Percentiles rank a stretch among this genome's conserved stretches.
Evolutionary conservation across 1,140 invertebrate genomes (phyloP).

Genomic region (Bombus superbus): DNA sequence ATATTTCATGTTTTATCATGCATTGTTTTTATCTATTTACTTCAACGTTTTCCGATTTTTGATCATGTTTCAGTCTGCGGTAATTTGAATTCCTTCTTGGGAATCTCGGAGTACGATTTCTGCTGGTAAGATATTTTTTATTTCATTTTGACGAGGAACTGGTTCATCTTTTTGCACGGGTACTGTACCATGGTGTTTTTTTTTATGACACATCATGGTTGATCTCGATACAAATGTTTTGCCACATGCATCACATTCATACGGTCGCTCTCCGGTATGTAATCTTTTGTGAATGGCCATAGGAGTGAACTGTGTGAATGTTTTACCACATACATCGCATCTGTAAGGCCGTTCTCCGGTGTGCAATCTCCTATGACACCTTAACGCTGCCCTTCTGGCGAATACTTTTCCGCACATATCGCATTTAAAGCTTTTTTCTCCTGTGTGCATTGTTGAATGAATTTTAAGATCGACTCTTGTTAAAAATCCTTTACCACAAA

Average conservation of each 20-base stretch:
- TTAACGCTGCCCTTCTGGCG: constrained; percentile 87
- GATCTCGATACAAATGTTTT: constrained; percentile 85
- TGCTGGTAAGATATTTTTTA: constrained; percentile 52
- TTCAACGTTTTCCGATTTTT: not conserved
- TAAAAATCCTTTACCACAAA: constrained; percentile 87
- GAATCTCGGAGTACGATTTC: constrained; percentile 59
- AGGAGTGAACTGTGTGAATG: constrained; percentile 86
- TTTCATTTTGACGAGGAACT: constrained; percentile 46
- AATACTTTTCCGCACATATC: constrained; percentile 87
- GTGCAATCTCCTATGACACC: constrained; percentile 87
- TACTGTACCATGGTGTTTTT: constrained; percentile 81
- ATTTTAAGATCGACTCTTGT: constrained; percentile 85
- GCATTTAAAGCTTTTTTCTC: constrained; percentile 88
- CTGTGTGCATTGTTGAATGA: constrained; percentile 87
- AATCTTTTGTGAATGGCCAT: constrained; percentile 86
- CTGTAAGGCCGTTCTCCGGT: constrained; percentile 87
- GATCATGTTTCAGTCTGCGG: constrained; percentile 59
- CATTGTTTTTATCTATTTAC: constrained; percentile 4
- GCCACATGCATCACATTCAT: constrained; percentile 89
- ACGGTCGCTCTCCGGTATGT: constrained; percentile 92
- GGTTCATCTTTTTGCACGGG: constrained; percentile 73
- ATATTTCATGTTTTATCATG: constrained; percentile 29
- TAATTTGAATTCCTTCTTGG: constrained; percentile 60
- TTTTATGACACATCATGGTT: constrained; percentile 85
- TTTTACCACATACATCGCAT: constrained; percentile 86